phyloP scores from a whole-genome alignment of 2,888 invertebrate genomes.

The Antheraea yamamai region DNA sequence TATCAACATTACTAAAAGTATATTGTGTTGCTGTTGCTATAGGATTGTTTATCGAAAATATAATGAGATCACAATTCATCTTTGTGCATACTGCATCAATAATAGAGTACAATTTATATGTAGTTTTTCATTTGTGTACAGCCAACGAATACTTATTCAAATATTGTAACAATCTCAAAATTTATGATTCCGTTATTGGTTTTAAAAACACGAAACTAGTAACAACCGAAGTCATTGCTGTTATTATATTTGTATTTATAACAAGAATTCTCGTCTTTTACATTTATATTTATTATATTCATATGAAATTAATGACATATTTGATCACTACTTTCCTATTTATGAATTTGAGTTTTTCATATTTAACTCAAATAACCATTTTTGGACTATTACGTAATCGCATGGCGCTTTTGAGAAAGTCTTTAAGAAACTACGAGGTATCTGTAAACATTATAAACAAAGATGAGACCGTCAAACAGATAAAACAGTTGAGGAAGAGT shows the following conservation, averaged over 20 bases:
- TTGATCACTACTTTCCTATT: neutral
- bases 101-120: too few relatives aligned
- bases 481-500: constrained; percentile 23
- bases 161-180: too few relatives aligned
- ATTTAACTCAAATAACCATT: neutral
- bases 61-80: too few relatives aligned
- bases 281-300: neutral
- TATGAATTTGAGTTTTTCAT: neutral
- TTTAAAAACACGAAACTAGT: neutral
- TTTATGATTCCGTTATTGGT: too few relatives aligned
- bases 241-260: neutral
- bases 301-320: too few relatives aligned
- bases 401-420: constrained; percentile 2
- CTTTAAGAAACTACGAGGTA: constrained; percentile 18
- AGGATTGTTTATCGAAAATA: too few relatives aligned
- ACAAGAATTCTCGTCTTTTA: neutral
- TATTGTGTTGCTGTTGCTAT: too few relatives aligned
- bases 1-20: too few relatives aligned
- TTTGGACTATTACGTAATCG: constrained; percentile 10
- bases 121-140: too few relatives aligned
- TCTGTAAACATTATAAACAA: constrained; percentile 23
- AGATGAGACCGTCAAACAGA: constrained; percentile 1
- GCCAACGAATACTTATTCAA: too few relatives aligned
- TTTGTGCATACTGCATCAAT: too few relatives aligned
- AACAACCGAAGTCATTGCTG: neutral